phyloP scores from a whole-genome alignment of 2,797 vertebrate species.

The Erpetoichthys calabaricus region DNA sequence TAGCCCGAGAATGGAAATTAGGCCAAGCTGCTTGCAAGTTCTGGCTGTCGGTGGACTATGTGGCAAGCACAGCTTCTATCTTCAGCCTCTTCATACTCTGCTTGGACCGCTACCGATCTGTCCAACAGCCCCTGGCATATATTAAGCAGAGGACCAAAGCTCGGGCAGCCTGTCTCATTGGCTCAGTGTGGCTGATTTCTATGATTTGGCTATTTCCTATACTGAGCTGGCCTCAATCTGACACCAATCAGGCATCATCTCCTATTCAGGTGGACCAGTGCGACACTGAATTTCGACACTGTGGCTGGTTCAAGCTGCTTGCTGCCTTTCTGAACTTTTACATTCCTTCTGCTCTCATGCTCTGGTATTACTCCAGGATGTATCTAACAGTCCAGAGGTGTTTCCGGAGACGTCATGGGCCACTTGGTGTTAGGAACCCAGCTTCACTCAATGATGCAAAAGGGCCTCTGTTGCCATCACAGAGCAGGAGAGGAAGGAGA shows the following conservation, averaged over 20 bases:
- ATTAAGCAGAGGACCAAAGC: background rate
- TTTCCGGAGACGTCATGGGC: background rate
- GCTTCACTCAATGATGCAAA: background rate
- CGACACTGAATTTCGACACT: conserved; percentile 1
- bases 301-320: background rate
- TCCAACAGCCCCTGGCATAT: background rate
- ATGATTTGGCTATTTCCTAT: background rate
- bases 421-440: background rate
- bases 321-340: conserved; percentile 1
- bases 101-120: background rate
- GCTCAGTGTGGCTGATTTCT: background rate
- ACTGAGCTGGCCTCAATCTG: background rate
- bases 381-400: background rate
- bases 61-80: background rate
- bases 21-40: background rate
- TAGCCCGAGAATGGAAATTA: background rate
- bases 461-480: background rate
- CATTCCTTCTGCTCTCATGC: background rate
- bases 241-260: no score
- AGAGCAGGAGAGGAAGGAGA: background rate
- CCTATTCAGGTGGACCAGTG: background rate
- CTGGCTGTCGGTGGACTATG: conserved; percentile 1
- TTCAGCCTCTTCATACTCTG: conserved; percentile 1
- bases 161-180: background rate
- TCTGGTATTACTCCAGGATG: background rate